phyloP scores from a whole-genome alignment of 2,113 vertebrate species.

The Numenius arquata region DNA sequence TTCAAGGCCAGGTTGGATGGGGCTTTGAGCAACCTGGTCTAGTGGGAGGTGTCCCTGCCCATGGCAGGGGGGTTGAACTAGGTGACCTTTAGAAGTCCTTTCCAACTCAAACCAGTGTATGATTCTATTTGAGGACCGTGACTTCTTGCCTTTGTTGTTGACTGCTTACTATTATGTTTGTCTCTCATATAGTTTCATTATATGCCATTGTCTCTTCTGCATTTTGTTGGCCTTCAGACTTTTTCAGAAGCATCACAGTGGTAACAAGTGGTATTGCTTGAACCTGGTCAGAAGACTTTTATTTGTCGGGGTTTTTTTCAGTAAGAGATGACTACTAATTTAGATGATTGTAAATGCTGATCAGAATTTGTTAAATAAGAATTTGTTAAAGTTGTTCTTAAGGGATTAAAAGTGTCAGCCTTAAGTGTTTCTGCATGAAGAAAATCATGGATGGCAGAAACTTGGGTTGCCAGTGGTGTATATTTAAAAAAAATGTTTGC shows the following conservation, averaged over 20 bases:
- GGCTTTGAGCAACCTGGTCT: neutral
- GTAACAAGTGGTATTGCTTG: neutral
- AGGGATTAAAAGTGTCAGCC: neutral
- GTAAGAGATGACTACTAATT: neutral
- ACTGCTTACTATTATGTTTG: neutral
- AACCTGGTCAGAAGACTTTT: neutral
- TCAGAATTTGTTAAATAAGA: neutral
- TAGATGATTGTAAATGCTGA: neutral
- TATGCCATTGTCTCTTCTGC: neutral
- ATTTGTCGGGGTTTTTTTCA: neutral
- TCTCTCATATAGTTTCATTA: neutral
- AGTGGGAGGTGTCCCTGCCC: neutral
- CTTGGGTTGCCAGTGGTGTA: neutral
- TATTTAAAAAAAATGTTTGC: neutral
- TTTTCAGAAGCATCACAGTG: neutral
- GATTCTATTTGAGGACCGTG: neutral
- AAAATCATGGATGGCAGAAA: neutral
- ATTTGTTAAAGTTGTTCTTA: neutral
- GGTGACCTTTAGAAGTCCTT: neutral
- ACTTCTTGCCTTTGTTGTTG: neutral
- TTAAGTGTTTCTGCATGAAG: neutral
- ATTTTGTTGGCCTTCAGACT: neutral
- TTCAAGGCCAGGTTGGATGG: neutral
- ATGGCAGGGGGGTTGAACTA: neutral
- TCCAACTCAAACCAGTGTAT: neutral